Evolutionary conservation across 2,113 vertebrate genomes (phyloP), one percentile per base, ranked within the genome.

Genomic region (Addax nasomaculatus): DNA sequence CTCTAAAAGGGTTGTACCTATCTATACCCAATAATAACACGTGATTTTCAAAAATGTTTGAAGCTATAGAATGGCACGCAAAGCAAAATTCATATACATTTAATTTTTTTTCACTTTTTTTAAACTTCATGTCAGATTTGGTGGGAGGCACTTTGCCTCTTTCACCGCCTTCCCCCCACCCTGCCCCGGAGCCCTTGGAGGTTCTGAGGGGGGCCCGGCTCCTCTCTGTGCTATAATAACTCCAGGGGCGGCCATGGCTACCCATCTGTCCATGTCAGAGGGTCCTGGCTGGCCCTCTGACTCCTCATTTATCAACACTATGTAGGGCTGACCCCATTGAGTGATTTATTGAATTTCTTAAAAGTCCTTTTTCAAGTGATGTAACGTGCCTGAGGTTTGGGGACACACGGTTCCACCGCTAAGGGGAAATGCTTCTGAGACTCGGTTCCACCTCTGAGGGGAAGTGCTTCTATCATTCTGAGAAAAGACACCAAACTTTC

Each of bases 111-210:
- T 49, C 45, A 6, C 6, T 51, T 23, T 29, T 47, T 60, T 60
- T 9, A 53, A 73, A 33, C 47, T 76, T 70, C 0, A 0, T 16
- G 7, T 45, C 62, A 33, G 16, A 30, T 0, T 1, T 1, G 6
- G 39, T 39, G 49, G 79, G 39, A 36, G 7, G 23, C 1, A 0
- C 7, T 5, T 3, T 3, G 73, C 81, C 49, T 16, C 79, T n/a
- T 19, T n/a, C 23, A 21, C 23, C 5, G 5, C 36, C 55, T 23
- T n/a, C 33, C 21, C 29, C 0, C 33, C 0, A 3, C 36, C 23
- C 27, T 21, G 23, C 45, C 16, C 9, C 1, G 36, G 21, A 0
- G 30, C 45, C 70, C 21, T 30, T 0, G 0, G 16, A 7, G 84
- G 45, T 4, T n/a, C 57, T 53, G 19, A 16, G 27, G 79, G n/a